phyloP scores from a whole-genome alignment of 37 sponge, comb jelly and placozoan genomes.

The Tethya wilhelma region DNA sequence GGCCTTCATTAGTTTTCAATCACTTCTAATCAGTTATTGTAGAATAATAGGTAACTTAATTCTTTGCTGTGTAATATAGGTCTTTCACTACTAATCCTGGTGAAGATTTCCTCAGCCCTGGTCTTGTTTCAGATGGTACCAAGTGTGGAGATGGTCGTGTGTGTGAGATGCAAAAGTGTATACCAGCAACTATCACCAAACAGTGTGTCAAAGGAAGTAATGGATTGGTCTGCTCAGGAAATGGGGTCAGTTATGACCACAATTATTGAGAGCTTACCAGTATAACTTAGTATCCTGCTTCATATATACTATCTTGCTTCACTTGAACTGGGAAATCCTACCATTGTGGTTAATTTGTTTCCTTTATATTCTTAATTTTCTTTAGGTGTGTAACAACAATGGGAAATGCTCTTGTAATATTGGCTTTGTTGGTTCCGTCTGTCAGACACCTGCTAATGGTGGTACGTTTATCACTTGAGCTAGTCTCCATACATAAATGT shows the following conservation, averaged over 20 bases:
- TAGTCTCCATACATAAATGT: background rate
- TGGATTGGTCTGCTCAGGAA: constrained; percentile 54
- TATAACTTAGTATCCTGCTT: too few relatives aligned
- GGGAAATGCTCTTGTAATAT: constrained; percentile 58
- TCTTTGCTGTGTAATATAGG: background rate
- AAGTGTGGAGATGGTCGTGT: constrained; percentile 50
- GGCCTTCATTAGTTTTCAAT: background rate
- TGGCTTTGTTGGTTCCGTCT: constrained; percentile 37
- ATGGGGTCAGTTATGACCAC: constrained; percentile 53
- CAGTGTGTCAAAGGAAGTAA: constrained; percentile 63
- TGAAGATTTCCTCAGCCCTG: constrained; percentile 42
- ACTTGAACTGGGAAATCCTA: too few relatives aligned
- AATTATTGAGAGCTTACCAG: too few relatives aligned
- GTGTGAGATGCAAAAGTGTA: constrained; percentile 22
- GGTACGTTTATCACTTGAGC: background rate
- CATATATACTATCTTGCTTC: too few relatives aligned
- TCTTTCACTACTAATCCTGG: constrained; percentile 33
- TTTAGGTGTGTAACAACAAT: constrained; percentile 52
- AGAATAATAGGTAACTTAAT: background rate
- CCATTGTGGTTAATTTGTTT: too few relatives aligned
- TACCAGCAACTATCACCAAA: background rate
- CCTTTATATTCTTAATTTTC: too few relatives aligned
- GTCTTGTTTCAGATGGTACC: constrained; percentile 63
- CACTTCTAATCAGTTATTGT: background rate
- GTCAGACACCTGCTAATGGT: constrained; percentile 8